Evolutionary conservation across 2,797 vertebrate genomes (phyloP).

Genomic region (Ispidina picta): DNA sequence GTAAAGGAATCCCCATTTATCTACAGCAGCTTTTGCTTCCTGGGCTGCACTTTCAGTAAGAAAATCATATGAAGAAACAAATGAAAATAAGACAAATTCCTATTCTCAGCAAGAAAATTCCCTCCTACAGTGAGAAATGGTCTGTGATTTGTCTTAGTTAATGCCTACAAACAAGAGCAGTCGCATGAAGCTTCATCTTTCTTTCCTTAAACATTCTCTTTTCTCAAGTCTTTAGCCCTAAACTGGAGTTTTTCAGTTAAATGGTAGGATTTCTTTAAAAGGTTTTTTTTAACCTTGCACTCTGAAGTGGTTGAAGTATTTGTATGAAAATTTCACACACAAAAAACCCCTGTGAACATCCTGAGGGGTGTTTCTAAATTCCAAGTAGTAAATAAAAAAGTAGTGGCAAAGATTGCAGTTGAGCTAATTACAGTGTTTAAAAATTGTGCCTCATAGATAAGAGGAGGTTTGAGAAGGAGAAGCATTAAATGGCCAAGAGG

Average conservation of each 20-base stretch:
- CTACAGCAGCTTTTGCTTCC: background rate
- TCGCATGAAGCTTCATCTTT: background rate
- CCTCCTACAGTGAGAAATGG: background rate
- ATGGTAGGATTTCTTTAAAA: background rate
- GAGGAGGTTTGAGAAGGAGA: background rate
- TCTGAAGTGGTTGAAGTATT: background rate
- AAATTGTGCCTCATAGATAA: background rate
- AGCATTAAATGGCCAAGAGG: background rate
- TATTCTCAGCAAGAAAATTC: background rate
- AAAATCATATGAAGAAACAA: background rate
- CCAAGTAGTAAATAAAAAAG: background rate
- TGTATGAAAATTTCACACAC: background rate
- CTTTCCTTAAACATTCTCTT: background rate
- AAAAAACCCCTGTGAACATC: background rate
- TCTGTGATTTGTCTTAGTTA: constrained; percentile 11
- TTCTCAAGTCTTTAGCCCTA: background rate
- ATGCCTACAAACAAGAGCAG: background rate
- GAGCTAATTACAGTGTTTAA: background rate
- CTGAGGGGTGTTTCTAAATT: background rate
- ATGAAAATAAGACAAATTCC: constrained; percentile 1
- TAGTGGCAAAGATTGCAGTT: background rate
- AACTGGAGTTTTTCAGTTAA: background rate
- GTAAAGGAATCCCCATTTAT: background rate
- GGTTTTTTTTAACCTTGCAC: background rate
- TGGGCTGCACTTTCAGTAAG: background rate